A percentile compares a stretch with the other conserved stretches of the same genome.
Conservation (phyloP, 1,140 invertebrate species). For the Arion vulgaris region DNA sequence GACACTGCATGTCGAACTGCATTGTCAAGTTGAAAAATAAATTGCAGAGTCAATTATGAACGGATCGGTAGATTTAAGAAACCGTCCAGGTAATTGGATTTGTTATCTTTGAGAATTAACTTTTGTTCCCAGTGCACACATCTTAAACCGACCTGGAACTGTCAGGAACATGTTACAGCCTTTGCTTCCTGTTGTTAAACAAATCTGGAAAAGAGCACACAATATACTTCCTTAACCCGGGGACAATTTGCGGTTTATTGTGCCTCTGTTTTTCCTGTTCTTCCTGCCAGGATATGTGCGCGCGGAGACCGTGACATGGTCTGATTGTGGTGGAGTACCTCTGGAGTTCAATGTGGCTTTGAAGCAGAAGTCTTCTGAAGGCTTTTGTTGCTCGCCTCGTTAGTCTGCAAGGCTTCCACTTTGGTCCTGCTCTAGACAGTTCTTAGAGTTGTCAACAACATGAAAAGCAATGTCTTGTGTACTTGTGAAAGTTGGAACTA, state of each 20-base stretch:
- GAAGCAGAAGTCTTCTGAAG: background rate
- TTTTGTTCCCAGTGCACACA: background rate
- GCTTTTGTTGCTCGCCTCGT: background rate
- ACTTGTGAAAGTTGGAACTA: too few species aligned
- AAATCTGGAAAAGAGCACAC: background rate
- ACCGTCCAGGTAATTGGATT: constrained; percentile 3
- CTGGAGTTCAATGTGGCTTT: background rate
- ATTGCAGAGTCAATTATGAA: background rate
- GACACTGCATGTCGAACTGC: background rate
- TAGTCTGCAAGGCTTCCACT: background rate
- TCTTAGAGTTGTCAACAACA: background rate
- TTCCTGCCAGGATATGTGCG: background rate
- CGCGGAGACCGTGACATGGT: background rate
- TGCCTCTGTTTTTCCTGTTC: background rate
- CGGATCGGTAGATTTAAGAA: background rate
- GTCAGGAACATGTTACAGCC: background rate
- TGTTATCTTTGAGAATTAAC: background rate
- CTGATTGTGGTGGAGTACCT: background rate
- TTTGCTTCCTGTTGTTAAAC: background rate
- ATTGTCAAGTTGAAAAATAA: background rate
- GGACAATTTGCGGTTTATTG: background rate
- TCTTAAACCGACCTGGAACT: background rate
- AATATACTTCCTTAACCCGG: constrained; percentile 1
- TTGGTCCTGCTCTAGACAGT: background rate
- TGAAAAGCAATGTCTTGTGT: background rate